Evolutionary conservation across 2,888 invertebrate genomes (phyloP), one percentile per base, ranked within the genome.

Genomic region (Blera fallax): DNA sequence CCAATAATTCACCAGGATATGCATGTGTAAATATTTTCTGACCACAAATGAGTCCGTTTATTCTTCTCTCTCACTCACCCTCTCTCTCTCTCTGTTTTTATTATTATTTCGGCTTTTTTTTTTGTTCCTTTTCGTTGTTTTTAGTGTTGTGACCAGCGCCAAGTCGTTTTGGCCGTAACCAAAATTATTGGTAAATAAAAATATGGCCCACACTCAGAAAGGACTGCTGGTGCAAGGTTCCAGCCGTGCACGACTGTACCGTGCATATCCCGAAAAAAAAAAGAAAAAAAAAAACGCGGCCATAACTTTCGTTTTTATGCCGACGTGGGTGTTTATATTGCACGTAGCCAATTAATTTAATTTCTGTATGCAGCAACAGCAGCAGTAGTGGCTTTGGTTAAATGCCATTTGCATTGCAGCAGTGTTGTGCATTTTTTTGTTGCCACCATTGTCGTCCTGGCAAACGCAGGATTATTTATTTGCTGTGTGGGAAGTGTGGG

Each of bases 331-430:
- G 85, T 85, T 85, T 85, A 81, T 81, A 81, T 77, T 77, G 85
- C 87, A 87, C 87, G 87, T 82, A 79, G 87, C 82, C 87, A 87
- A 87, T 87, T 87, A 83, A 78, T 87, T 87, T 87, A 87, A 87
- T 87, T 87, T 82, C 65, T 72, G 76, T 74, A 69, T 82, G 72
- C 87, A 72, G 65, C 69, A 87, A 58, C 76, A 77, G 77, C 67
- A 56, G 60, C 67, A 72, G 74, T 64, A 65, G 85, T 74, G 80
- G 65, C 48, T 88, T 87, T 87, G 87, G 87, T 73, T 83, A 87
- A 69, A 82, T 83, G 87, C 56, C 80, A 87, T 88, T 88, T 88
- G 74, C 72, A 87, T 87, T 78, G 83, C 76, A 58, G 64, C 69
- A 74, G 80, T 64, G 45, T 70, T 70, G 87, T 54, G 21, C 18